Conservation (phyloP, 2,113 vertebrate genomes). For the Cavia porcellus region DNA sequence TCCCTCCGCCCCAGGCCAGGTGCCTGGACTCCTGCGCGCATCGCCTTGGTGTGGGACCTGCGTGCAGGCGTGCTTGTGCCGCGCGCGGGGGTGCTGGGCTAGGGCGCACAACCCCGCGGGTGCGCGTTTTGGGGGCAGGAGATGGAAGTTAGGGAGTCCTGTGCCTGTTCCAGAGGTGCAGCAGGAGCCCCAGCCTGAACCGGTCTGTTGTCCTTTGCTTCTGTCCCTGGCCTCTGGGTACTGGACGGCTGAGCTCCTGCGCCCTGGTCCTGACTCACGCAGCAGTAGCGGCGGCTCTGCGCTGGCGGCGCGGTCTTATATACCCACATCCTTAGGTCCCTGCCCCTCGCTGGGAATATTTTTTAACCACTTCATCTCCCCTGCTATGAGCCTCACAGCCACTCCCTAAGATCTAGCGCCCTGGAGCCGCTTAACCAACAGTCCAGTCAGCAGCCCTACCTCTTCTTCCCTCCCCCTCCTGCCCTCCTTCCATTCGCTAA, state of each 20-base stretch:
- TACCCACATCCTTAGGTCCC: conserved; percentile 35
- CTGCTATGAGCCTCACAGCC: conserved; percentile 23
- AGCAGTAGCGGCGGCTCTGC: conserved; percentile 19
- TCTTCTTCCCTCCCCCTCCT: background rate
- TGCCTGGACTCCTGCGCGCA: background rate
- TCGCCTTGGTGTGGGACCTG: background rate
- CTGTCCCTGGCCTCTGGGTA: background rate
- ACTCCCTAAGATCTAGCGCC: conserved; percentile 60
- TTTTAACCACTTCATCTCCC: conserved; percentile 80
- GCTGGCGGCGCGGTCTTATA: conserved; percentile 68
- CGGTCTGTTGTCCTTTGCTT: rapidly evolving
- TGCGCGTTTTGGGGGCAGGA: background rate
- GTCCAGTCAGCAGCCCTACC: conserved; percentile 74
- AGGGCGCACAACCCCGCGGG: background rate
- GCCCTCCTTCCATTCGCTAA: conserved; percentile 44
- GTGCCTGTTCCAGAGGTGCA: background rate
- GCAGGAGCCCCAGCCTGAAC: background rate
- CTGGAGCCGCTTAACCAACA: conserved; percentile 64
- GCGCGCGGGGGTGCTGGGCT: background rate
- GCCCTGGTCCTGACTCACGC: background rate
- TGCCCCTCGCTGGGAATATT: conserved; percentile 45
- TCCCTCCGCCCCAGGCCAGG: background rate
- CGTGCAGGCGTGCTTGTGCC: background rate
- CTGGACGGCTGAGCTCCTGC: background rate
- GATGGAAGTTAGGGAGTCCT: background rate